phyloP scores from a whole-genome alignment of 2,113 vertebrate species.

The Vombatus ursinus region DNA sequence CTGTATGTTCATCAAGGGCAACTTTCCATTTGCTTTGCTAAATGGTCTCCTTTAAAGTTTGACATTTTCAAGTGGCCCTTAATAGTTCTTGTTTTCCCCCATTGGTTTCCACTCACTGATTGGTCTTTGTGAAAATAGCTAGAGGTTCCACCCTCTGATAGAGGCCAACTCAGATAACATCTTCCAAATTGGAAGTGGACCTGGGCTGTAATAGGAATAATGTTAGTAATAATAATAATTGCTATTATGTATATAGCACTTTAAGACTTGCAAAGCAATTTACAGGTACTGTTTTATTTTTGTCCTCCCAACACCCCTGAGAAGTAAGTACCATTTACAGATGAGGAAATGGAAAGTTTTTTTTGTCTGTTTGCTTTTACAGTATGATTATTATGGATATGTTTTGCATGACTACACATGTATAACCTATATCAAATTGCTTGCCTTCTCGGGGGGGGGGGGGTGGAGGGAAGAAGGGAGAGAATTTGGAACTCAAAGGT shows the following conservation, averaged over 20 bases:
- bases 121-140: background rate
- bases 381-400: too few species aligned
- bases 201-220: background rate
- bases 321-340: background rate
- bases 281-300: background rate
- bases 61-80: background rate
- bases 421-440: too few species aligned
- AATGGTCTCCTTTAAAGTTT: fast-evolving
- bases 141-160: background rate
- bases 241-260: background rate
- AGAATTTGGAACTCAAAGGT: too few species aligned
- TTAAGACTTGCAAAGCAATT: background rate
- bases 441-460: too few species aligned
- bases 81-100: background rate
- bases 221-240: background rate
- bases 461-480: too few species aligned
- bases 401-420: too few species aligned
- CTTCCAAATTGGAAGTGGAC: background rate
- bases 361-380: too few species aligned
- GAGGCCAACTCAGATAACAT: background rate
- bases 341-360: too few species aligned
- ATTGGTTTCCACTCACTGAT: background rate
- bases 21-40: background rate
- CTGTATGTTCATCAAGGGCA: background rate
- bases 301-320: background rate